Conservation (phyloP, 2,113 vertebrate genomes). For the Lucifuga dentata region DNA sequence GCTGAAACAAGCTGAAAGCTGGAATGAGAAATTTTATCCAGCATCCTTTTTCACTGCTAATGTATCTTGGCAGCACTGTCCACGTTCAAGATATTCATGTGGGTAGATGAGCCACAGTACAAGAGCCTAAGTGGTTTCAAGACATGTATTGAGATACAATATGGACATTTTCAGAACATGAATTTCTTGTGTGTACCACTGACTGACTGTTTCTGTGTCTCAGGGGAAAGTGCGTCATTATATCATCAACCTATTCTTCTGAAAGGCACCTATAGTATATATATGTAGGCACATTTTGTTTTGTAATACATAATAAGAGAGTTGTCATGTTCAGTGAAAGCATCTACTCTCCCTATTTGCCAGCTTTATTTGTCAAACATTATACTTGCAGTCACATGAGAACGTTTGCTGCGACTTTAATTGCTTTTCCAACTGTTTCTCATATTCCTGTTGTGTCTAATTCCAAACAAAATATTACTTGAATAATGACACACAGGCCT, state of each 20-base stretch:
- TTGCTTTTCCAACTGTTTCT: background rate
- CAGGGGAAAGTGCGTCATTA: constrained; percentile 31
- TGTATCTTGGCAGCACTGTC: constrained; percentile 42
- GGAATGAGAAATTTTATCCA: constrained; percentile 17
- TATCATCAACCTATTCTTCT: constrained; percentile 4
- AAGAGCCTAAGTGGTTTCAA: constrained; percentile 65
- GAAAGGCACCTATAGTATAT: no score
- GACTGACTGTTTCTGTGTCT: constrained; percentile 26
- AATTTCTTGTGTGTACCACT: constrained; percentile 41
- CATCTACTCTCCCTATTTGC: background rate
- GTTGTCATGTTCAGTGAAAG: constrained; percentile 17
- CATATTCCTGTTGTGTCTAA: background rate
- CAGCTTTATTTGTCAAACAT: background rate
- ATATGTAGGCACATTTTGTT: background rate
- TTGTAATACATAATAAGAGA: constrained; percentile 12
- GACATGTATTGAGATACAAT: constrained; percentile 33
- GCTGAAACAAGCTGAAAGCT: constrained; percentile 40
- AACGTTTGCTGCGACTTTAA: no score
- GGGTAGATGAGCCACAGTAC: constrained; percentile 50
- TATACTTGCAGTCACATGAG: background rate
- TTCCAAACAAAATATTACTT: constrained; percentile 6
- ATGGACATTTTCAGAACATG: constrained; percentile 24
- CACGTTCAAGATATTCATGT: constrained; percentile 32
- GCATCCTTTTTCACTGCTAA: constrained; percentile 46
- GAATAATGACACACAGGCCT: no score